Evolutionary conservation across 92 coral and sea anemone species (phyloP).

Genomic region (Parazoanthus darwini): DNA sequence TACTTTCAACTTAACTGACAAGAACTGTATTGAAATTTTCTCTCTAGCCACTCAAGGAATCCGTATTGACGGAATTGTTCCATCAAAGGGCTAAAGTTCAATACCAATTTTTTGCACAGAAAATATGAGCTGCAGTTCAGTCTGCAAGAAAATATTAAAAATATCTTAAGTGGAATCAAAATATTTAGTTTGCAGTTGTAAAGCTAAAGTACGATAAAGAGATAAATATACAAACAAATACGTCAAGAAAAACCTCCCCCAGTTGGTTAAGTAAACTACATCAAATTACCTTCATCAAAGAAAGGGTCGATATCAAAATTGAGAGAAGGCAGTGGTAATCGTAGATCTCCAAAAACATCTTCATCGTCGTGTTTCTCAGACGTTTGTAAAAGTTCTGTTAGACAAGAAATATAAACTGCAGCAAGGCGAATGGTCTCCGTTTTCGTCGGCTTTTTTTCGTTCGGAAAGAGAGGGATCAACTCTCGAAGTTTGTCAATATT

Average conservation of each 20-base stretch:
- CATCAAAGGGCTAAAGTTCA: background rate
- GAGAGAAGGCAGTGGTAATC: constrained; percentile 17
- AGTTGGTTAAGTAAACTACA: background rate
- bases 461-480: constrained; percentile 83
- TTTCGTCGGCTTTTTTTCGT: constrained; percentile 88
- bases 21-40: no score
- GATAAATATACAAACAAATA: background rate
- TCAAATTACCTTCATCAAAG: constrained; percentile 36
- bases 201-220: background rate
- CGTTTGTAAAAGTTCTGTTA: constrained; percentile 76
- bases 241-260: background rate
- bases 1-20: no score
- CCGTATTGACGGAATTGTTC: background rate
- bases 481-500: constrained; percentile 78
- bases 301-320: constrained; percentile 37
- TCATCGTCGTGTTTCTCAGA: constrained; percentile 49
- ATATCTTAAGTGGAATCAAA: constrained; percentile 37
- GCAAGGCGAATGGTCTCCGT: constrained; percentile 88
- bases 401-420: constrained; percentile 79
- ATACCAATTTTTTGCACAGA: background rate
- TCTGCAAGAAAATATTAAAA: background rate
- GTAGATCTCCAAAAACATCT: constrained; percentile 19
- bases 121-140: background rate
- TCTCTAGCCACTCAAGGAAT: no score
- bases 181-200: constrained; percentile 24